These are phyloP conservation scores for Acronicta aceris DNA, from an alignment of 2,888 invertebrate species.

Conservation along the genomic window DNA sequence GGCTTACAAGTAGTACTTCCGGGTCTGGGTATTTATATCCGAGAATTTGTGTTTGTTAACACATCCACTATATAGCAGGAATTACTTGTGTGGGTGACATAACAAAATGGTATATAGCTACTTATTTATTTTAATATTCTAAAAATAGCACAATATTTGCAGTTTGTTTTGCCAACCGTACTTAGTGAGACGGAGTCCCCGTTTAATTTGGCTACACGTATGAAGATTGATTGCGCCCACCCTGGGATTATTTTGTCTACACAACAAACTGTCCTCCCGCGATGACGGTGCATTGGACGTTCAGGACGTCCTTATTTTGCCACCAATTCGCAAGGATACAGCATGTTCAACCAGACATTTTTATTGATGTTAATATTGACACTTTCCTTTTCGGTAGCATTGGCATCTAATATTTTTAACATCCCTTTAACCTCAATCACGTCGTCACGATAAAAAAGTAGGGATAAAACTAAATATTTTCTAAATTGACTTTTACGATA, in stretches of 20 bases:
- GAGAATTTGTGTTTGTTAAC: too few species aligned
- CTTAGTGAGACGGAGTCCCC: slow-evolving; percentile 57
- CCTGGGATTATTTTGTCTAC: slow-evolving; percentile 79
- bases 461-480: slow-evolving; percentile 1
- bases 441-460: slow-evolving; percentile 23
- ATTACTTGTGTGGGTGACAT: too few species aligned
- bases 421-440: slow-evolving; percentile 23
- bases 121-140: neutral
- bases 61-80: neutral
- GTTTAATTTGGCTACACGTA: slow-evolving; percentile 74
- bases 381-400: slow-evolving; percentile 42
- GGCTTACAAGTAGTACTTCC: too few species aligned
- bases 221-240: slow-evolving; percentile 85
- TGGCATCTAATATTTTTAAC: slow-evolving; percentile 19
- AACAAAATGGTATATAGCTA: too few species aligned
- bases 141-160: slow-evolving; percentile 13
- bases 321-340: slow-evolving; percentile 58
- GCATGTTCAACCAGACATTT: slow-evolving; percentile 56
- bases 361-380: slow-evolving; percentile 51
- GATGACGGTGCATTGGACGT: slow-evolving; percentile 59
- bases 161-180: slow-evolving; percentile 62
- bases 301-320: slow-evolving; percentile 78
- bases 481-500: slow-evolving; percentile 23
- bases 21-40: too few species aligned
- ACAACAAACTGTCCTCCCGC: slow-evolving; percentile 65